Percentiles rank a stretch among this genome's conserved stretches.
Conservation (phyloP, 2,797 vertebrate species). For the Nannoperca obscura region DNA sequence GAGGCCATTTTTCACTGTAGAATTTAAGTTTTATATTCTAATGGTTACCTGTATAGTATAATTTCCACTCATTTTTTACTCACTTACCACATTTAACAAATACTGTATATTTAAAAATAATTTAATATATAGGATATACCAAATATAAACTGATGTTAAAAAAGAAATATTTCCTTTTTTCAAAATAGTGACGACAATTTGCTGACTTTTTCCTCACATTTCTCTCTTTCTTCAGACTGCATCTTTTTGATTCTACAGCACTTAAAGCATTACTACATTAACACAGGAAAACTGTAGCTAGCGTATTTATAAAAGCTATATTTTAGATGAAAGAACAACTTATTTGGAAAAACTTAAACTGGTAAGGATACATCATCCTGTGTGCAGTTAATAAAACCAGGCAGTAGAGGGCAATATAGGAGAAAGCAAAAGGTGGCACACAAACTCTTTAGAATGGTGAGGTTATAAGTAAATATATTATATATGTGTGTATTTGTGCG, state of each 20-base stretch:
- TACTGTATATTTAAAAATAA: background rate
- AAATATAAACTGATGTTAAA: constrained; percentile 1
- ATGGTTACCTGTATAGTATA: background rate
- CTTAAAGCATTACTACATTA: too few species aligned
- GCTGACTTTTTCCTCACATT: background rate
- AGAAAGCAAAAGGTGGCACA: constrained; percentile 19
- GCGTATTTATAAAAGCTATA: background rate
- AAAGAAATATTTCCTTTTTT: background rate
- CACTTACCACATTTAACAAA: background rate
- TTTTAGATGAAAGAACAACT: background rate
- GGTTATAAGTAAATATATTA: background rate
- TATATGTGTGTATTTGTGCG: background rate
- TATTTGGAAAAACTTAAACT: background rate
- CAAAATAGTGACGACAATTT: background rate
- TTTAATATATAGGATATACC: constrained; percentile 1
- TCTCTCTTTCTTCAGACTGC: background rate
- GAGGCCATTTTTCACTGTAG: too few species aligned
- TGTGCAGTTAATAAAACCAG: constrained; percentile 30
- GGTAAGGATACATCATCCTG: background rate
- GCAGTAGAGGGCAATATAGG: constrained; percentile 70
- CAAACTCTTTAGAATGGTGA: background rate
- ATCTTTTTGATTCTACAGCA: background rate
- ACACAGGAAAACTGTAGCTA: background rate
- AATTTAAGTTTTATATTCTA: background rate
- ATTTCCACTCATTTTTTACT: background rate